A percentile compares a stretch with the other conserved stretches of the same genome.
Evolutionary conservation across 2,113 vertebrate species (phyloP).

Genomic region (Elephantulus edwardii): DNA sequence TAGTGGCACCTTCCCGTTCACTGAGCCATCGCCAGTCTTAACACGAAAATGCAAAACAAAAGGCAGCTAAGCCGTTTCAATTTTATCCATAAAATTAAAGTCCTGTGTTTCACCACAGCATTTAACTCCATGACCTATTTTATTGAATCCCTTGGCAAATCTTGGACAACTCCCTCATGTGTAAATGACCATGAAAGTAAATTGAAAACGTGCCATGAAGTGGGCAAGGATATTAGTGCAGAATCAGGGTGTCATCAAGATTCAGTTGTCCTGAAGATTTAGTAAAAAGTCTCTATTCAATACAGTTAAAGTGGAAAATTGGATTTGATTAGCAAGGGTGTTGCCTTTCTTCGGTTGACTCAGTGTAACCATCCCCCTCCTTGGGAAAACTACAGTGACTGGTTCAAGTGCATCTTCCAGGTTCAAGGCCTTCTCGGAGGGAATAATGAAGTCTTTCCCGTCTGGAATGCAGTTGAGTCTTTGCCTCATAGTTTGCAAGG

Average conservation of each 20-base stretch:
- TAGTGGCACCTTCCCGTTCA: background rate
- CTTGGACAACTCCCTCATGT: slow-evolving; percentile 65
- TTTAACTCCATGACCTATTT: slow-evolving; percentile 76
- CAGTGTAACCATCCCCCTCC: background rate
- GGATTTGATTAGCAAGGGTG: slow-evolving; percentile 54
- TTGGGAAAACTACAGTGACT: background rate
- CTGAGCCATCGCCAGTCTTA: slow-evolving; percentile 58
- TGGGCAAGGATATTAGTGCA: slow-evolving; percentile 50
- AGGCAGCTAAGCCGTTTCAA: slow-evolving; percentile 66
- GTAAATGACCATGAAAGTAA: slow-evolving; percentile 74
- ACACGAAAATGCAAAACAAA: slow-evolving; percentile 52
- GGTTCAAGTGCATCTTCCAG: background rate
- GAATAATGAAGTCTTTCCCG: slow-evolving; percentile 58
- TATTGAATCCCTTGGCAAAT: slow-evolving; percentile 70
- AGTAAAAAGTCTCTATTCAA: slow-evolving; percentile 4
- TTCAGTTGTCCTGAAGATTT: slow-evolving; percentile 49
- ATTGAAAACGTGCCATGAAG: slow-evolving; percentile 68
- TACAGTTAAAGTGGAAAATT: slow-evolving; percentile 47
- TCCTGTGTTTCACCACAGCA: slow-evolving; percentile 47
- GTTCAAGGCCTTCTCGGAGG: background rate
- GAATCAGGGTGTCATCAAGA: slow-evolving; percentile 55
- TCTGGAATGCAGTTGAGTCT: slow-evolving; percentile 52
- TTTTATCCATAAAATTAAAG: slow-evolving; percentile 76
- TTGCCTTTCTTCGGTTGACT: slow-evolving; percentile 15
- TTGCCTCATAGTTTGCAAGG: slow-evolving; percentile 12